Conservation (phyloP, 2,888 invertebrate species). For the Macrosiphum euphorbiae region DNA sequence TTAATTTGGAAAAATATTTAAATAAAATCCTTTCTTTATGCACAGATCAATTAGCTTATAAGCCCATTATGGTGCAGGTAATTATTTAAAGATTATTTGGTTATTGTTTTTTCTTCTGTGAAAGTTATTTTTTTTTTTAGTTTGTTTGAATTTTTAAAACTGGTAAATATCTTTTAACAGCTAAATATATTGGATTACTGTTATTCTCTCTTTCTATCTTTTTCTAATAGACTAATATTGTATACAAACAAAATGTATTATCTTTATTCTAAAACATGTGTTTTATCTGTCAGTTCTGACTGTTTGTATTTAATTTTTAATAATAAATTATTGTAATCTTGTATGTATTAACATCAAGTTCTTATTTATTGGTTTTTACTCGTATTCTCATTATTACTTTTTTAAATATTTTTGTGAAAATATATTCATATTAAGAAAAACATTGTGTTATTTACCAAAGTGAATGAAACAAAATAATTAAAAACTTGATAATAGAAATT, state of each 20-base stretch:
- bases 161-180: slow-evolving; percentile 23
- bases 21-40: slow-evolving; percentile 44
- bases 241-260: slow-evolving; percentile 44
- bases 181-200: slow-evolving; percentile 34
- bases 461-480: slow-evolving; percentile 24
- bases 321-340: slow-evolving; percentile 60
- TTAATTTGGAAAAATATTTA: slow-evolving; percentile 37
- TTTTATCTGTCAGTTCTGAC: slow-evolving; percentile 51
- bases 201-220: slow-evolving; percentile 44
- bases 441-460: neutral
- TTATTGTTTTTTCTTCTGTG: slow-evolving; percentile 60
- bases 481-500: neutral
- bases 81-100: slow-evolving; percentile 56
- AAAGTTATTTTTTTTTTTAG: slow-evolving; percentile 41
- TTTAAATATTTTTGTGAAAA: slow-evolving; percentile 47
- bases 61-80: slow-evolving; percentile 60
- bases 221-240: slow-evolving; percentile 60
- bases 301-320: slow-evolving; percentile 60
- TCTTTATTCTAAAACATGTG: slow-evolving; percentile 56
- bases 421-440: slow-evolving; percentile 13
- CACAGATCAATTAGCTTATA: slow-evolving; percentile 62
- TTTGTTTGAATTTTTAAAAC: slow-evolving; percentile 45
- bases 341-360: slow-evolving; percentile 38
- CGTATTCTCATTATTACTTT: slow-evolving; percentile 23
- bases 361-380: slow-evolving; percentile 38